These are phyloP conservation scores for Ivindomyrus marchei DNA, from an alignment of 2,113 vertebrate genomes.

Conservation along the genomic window DNA sequence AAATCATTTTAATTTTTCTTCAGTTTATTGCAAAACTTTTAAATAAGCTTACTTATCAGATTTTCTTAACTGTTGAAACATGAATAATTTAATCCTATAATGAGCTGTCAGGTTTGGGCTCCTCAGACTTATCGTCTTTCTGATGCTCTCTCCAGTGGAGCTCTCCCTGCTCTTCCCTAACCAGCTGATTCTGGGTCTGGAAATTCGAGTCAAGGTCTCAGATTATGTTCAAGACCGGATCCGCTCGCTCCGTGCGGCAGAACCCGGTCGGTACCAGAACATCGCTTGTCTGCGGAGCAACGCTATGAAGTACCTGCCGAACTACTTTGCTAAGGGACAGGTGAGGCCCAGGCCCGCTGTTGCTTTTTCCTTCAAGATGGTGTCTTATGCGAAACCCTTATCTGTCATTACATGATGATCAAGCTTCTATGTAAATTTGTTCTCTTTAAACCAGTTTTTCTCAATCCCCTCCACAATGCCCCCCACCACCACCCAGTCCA, in stretches of 20 bases:
- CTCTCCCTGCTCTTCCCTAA: constrained; percentile 77
- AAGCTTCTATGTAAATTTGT: background rate
- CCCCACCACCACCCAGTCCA: background rate
- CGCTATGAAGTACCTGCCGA: constrained; percentile 92
- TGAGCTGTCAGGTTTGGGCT: background rate
- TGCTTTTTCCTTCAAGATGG: background rate
- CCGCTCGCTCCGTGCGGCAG: constrained; percentile 62
- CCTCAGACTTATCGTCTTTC: background rate
- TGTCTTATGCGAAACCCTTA: background rate
- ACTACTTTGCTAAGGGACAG: constrained; percentile 86
- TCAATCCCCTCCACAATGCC: background rate
- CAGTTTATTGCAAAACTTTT: background rate
- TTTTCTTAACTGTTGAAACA: background rate
- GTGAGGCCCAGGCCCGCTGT: constrained; percentile 42
- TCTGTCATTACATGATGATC: background rate
- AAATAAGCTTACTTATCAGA: background rate
- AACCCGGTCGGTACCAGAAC: constrained; percentile 77
- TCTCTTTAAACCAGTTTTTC: background rate
- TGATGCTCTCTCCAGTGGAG: constrained; percentile 59
- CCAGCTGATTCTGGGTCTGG: constrained; percentile 77
- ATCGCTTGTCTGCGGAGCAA: constrained; percentile 85
- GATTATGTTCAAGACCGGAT: constrained; percentile 87
- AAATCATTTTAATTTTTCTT: background rate
- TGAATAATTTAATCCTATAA: background rate
- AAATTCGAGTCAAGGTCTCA: constrained; percentile 86